These are phyloP conservation scores for Apus apus DNA, from an alignment of 2,113 vertebrate species.

Conservation along the genomic window DNA sequence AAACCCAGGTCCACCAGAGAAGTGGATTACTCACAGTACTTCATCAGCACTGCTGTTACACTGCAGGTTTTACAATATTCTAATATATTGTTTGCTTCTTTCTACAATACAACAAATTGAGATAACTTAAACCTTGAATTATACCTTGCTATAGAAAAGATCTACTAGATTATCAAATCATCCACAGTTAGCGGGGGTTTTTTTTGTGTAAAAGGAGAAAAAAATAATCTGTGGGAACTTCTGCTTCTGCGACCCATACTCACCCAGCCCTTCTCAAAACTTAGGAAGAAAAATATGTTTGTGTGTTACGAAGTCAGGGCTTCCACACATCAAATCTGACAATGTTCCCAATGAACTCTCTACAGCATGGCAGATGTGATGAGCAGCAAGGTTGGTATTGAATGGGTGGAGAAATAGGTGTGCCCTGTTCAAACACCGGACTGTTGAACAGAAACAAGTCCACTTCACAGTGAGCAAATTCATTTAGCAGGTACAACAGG, in stretches of 20 bases:
- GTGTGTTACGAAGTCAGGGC: background rate
- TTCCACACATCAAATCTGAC: background rate
- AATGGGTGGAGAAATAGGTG: background rate
- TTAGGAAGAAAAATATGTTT: background rate
- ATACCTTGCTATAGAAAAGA: background rate
- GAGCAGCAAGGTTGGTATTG: background rate
- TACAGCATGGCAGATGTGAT: background rate
- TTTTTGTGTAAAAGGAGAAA: background rate
- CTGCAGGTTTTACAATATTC: background rate
- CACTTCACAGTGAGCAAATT: background rate
- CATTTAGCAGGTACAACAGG: background rate
- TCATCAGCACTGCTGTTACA: background rate
- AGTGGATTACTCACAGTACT: background rate
- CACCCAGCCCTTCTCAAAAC: background rate
- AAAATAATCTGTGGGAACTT: background rate
- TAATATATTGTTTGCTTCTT: background rate
- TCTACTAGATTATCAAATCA: background rate
- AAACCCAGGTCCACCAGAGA: background rate
- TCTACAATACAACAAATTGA: background rate
- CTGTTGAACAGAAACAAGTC: background rate
- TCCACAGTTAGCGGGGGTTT: background rate
- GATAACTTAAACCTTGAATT: background rate
- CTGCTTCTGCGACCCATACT: background rate
- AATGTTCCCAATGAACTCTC: background rate
- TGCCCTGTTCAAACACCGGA: accelerated